Evolutionary conservation across 2,113 vertebrate genomes (phyloP).

Genomic region (Addax nasomaculatus): DNA sequence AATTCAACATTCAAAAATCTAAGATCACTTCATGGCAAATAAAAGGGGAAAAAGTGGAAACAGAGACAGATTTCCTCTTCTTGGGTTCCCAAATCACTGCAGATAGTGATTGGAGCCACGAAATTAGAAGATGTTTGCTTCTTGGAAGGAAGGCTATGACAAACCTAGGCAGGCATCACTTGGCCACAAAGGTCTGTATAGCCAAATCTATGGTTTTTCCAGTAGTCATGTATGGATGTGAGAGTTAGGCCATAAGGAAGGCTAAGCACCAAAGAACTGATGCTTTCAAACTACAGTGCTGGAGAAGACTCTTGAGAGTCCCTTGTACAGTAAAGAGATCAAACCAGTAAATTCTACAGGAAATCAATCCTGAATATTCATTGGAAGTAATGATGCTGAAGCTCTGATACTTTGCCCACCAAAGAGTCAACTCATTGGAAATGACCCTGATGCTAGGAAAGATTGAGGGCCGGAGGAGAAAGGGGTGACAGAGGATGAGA

Average conservation of each 20-base stretch:
- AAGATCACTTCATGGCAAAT: neutral
- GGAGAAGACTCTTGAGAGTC: neutral
- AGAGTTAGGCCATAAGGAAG: neutral
- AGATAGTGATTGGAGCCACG: neutral
- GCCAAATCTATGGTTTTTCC: neutral
- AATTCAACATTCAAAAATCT: neutral
- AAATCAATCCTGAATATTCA: neutral
- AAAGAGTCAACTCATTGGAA: neutral
- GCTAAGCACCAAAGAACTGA: neutral
- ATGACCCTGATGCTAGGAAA: neutral
- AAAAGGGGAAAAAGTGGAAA: neutral
- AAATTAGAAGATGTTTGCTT: neutral
- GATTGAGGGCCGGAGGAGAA: neutral
- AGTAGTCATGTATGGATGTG: neutral
- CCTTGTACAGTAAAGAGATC: neutral
- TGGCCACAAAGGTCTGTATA: neutral
- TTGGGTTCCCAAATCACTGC: neutral
- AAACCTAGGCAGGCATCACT: neutral
- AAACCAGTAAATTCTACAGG: neutral
- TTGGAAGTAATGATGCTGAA: neutral
- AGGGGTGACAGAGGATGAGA: neutral
- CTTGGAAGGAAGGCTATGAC: neutral
- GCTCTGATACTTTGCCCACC: neutral
- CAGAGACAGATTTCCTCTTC: neutral
- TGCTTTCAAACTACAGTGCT: neutral